Base-by-base conservation (phyloP, 1,140 invertebrate species). In the Nymphalis io region DNA sequence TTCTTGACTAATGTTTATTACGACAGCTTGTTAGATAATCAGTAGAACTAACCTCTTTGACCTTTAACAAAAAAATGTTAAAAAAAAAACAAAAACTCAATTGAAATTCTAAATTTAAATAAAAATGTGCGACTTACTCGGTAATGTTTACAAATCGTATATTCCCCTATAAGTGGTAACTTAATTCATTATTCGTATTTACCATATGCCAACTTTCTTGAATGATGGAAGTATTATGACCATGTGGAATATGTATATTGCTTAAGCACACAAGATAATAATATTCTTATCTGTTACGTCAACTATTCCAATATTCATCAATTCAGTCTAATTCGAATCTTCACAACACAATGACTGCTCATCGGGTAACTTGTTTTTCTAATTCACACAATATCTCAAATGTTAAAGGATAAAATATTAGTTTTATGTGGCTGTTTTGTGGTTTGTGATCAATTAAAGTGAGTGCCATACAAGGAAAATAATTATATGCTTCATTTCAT, bases 221-320 rank as follows among this genome's bases (percentile, higher is more conserved):
- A 82, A 78, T 75, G 61, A 81, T 77, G 60, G 59, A 71, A 78
- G 39, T 74, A 77, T 73, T 79, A 78, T 82, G 73, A 53, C 60
- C 39, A 71, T 78, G 68, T 77, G 46, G 70, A 72, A 79, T 82
- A 72, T 74, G 53, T 72, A 63, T 80, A 77, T 81, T 72, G 71
- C 75, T 86, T 81, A 46, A 71, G 76, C 79, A 86, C 62, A 88
- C 77, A 84, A 78, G 85, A 89, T 88, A 87, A 86, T 71, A 80
- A 58, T 72, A 71, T 70, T 73, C 78, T 88, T 91, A 91, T 91
- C 89, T 81, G 71, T 88, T 89, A 85, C 81, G 85, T 88, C 82
- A 82, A 86, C 68, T 72, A 42, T 55, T 70, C 69, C 76, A 79
- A 80, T 84, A 76, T 78, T 69, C 62, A 79, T 83, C 76, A 85